Evolutionary conservation across 2,797 vertebrate genomes (phyloP).

Genomic region (Tokudaia tokunoshimensis): DNA sequence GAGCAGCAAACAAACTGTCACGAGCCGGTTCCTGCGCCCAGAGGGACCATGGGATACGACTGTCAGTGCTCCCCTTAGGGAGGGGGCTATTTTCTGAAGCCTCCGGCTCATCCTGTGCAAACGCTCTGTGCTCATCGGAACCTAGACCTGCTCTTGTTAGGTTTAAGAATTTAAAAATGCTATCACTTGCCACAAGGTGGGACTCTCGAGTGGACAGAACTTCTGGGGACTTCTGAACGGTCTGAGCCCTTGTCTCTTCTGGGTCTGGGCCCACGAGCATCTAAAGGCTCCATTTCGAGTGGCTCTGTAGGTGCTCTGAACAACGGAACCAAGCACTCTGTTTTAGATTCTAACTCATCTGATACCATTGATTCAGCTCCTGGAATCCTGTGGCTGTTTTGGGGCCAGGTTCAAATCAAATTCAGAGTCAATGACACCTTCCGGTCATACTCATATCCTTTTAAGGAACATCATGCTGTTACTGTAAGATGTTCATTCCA

Average conservation of each 20-base stretch:
- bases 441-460: conserved; percentile 85
- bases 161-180: conserved; percentile 96
- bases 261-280: conserved; percentile 90
- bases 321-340: conserved; percentile 99
- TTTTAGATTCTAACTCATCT: conserved; percentile 99
- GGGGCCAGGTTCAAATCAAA: conserved; percentile 82
- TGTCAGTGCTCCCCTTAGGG: conserved; percentile 93
- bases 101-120: conserved; percentile 91
- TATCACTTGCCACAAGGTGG: conserved; percentile 94
- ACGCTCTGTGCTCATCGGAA: conserved; percentile 87
- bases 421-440: conserved; percentile 79
- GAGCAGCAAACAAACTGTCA: conserved; percentile 97
- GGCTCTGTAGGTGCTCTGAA: conserved; percentile 96
- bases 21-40: conserved; percentile 97
- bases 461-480: conserved; percentile 76
- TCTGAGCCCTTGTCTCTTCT: conserved; percentile 91
- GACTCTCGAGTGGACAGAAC: conserved; percentile 88
- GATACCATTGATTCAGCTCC: conserved; percentile 98
- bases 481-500: conserved; percentile 65
- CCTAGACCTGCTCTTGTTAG: conserved; percentile 94
- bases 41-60: conserved; percentile 96
- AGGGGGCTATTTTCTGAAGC: conserved; percentile 93
- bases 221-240: conserved; percentile 91
- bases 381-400: conserved; percentile 88
- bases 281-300: conserved; percentile 92